Base-by-base conservation (phyloP, 1,140 invertebrate species). In the Vanessa tameamea region DNA sequence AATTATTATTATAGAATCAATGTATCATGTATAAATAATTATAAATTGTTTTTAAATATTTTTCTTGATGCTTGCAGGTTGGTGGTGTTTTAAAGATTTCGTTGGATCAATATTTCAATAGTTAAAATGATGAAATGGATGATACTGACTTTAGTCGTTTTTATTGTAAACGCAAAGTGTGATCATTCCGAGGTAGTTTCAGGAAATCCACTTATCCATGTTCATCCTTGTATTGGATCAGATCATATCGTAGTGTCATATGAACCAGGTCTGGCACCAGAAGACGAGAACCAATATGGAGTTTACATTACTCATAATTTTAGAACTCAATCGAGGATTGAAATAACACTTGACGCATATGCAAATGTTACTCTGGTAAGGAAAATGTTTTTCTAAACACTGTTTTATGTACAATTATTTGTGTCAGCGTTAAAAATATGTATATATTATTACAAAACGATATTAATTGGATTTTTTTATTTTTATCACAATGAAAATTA, bases 261-360 rank as follows among this genome's bases (percentile, higher is more conserved):
- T 64, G 84, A 86, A 68, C 61, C 78, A 9, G 78, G 77, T 0
- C 37, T 66, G 16, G 68, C 85, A 9, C 83, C 84, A 16, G 83
- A 75, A 15, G 81, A 86, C 55, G 81, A 86, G 57, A 86, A 86
- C 37, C 66, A 85, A 47, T 87, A 86, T 81, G 26, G 65, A 82
- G 48, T 87, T 79, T 55, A 53, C 9, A 75, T 87, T 23, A 11
- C 20, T 12, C 77, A 72, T 48, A 26, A 37, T 12, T 76, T 85
- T 20, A 75, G 72, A 0, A 47, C 3, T 31, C n/a, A 80, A 20
- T 73, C 75, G 5, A 51, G 63, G 26, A 66, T 86, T 0, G 50
- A 55, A 37, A 14, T 84, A 6, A 79, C 77, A 16, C 84, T 87
- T 53, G 82, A 85, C 70, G 68, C 80, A 0, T 77, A 78, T 51